Evolutionary conservation across 2,113 vertebrate species (phyloP).

Genomic region (Apodemus speciosus): DNA sequence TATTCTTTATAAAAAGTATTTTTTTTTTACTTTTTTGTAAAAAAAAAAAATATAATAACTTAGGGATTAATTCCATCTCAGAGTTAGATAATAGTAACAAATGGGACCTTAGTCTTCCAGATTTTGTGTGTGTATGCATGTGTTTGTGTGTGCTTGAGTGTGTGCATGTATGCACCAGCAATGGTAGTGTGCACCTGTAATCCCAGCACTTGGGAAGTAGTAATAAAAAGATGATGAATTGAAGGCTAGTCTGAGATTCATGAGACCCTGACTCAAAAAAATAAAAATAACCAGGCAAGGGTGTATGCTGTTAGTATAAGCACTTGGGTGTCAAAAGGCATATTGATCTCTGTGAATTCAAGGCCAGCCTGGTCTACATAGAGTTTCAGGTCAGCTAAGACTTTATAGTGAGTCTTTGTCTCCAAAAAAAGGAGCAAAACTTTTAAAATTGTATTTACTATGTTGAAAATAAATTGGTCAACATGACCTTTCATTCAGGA

Average conservation of each 20-base stretch:
- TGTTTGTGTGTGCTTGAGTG: background rate
- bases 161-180: background rate
- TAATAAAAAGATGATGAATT: background rate
- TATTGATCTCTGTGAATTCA: background rate
- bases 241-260: background rate
- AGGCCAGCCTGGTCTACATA: background rate
- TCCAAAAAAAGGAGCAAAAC: background rate
- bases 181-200: background rate
- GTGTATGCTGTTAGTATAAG: background rate
- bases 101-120: background rate
- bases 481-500: background rate
- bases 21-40: too few relatives aligned
- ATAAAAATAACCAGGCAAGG: background rate
- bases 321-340: background rate
- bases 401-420: background rate
- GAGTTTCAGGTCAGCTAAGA: background rate
- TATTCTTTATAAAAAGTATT: background rate
- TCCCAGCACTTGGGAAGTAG: background rate
- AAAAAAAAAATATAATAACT: constrained; percentile 4
- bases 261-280: background rate
- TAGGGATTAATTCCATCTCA: constrained; percentile 31
- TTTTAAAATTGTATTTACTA: background rate
- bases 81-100: constrained; percentile 2
- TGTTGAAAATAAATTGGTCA: constrained; percentile 38
- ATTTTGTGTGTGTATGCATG: background rate